Evolutionary conservation across 2,797 vertebrate species (phyloP), one percentile per base, ranked within the genome.

Genomic region (Ibycter americanus): DNA sequence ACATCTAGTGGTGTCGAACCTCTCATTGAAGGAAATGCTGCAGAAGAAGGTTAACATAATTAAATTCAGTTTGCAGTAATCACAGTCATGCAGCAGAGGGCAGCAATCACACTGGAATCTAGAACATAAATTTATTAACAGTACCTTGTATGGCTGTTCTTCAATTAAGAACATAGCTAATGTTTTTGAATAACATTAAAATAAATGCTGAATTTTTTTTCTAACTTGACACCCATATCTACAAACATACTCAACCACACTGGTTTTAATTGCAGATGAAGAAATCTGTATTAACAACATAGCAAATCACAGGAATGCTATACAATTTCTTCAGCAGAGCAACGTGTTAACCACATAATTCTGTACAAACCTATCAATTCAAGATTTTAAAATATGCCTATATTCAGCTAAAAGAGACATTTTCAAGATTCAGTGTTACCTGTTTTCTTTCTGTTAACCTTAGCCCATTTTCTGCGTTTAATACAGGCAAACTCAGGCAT

Each of bases 1-100:
- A 99, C 99, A 95, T 99, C 99, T 7, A 99, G 96, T 16, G 99
- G 99, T 73, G 99, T 99, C 7, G 99, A 99, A 67, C 99, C 99
- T 91, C 99, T 99, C 99, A 99, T 99, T 1, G 99, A 99, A 15
- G 99, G 99, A 90, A 99, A 99, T 6, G 99, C 99, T 99, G 91
- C 46, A 61, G 44, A 58, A 91, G 29, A 51, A 87, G 42, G n/a
- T 49, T 26, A 78, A 80, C 22, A 17, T 1, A 42, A 95, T 62
- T 67, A 81, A 81, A 80, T 10, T 14, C 23, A 59, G 26, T 83
- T 38, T 95, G 96, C 87, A 97, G 71, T 87, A 49, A 71, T 68
- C 4, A 6, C 34, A 61, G 8, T 31, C 49, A 66, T 56, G 54
- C 98, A 94, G 96, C 27, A 97, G 98, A 97, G 96, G 97, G 97